Base-by-base conservation (phyloP, 2,797 vertebrate genomes). In the Naso thynnoides region DNA sequence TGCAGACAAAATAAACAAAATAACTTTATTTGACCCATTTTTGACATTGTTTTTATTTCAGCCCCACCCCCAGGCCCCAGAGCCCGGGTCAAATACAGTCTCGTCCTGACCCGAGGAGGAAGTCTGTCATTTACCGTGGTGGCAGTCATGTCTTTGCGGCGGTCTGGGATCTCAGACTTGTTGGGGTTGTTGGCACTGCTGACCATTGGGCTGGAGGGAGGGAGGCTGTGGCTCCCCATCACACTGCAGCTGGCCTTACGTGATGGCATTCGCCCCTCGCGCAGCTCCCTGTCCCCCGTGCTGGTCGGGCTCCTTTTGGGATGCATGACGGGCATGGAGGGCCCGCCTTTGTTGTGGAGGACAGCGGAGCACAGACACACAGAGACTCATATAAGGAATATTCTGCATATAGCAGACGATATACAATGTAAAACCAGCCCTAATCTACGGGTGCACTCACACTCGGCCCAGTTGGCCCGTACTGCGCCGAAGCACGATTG, bases 181-280 rank as follows among this genome's bases (percentile, higher is more conserved):
- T 98, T 98, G 75, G 97, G 97, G 90, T 97, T 97, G 93, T 97
- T 96, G 86, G 97, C 97, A 13, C 96, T 96, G 95, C 97, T 97
- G 85, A 97, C 97, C 96, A 97, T 97, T 2, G 96, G 96, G 92
- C 96, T 97, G 81, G 96, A 96, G 1, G 97, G 96, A 11, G 95
- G 95, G 60, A 96, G 92, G 79, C 95, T 95, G 44, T 95, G 94
- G 48, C 96, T 95, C 42, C 96, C 95, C 38, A 95, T 95, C 3
- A 96, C 93, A 0, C 96, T 96, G 91, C 96, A 96, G 66, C 96
- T 96, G 38, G 95, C 94, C 90, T 97, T 97, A 39, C 96, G 94
- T 0, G 96, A 93, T 0, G 96, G 95, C 92, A 97, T 95, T 3
- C 95, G 94, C 23, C 96, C 96, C 88, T 97, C 96, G 52, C 96